Base-by-base conservation (phyloP, 2,888 invertebrate species). In the Nudaria mundana region DNA sequence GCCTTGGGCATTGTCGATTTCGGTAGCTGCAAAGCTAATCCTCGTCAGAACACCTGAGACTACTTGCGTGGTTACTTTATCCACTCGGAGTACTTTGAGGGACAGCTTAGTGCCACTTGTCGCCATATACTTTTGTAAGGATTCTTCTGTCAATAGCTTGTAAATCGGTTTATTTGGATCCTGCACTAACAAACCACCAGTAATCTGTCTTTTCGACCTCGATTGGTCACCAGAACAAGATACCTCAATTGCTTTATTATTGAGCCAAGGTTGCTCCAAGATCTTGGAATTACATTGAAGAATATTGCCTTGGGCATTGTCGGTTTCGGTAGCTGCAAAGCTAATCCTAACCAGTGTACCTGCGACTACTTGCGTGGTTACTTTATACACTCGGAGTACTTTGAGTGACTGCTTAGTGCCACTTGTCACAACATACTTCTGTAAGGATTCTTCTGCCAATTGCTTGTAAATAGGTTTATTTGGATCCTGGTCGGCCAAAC, bases 311-410 rank as follows among this genome's bases (percentile, higher is more conserved):
- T n/a, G 6, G 1, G 2, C 3, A 51, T 90, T 90, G 37, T 80
- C 75, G 2, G 89, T 87, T 3, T 82, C 76, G 6, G 88, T 86
- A 1, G 93, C 66, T 52, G 85, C 82, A 11, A 90, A 89, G 53
- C 84, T 79, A 13, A 93, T 86, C 58, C 75, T 89, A 11, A 89
- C 90, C 29, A 82, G 44, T 1, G 49, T 40, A 11, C 91, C 91
- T 25, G 89, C 52, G 0, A 91, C 91, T 1, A 88, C 66, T 70
- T 91, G 90, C 6, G 37, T 40, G 0, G 72, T 66, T 0, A 80
- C 89, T 5, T 71, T 64, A 5, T 73, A 50, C 11, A 30, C 7
- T 18, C 3, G 18, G 11, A 91, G 35, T 31, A 50, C 24, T 13
- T 7, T 11, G 18, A 4, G 8, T 1, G 12, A 4, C 3, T 18